Evolutionary conservation across 2,797 vertebrate genomes (phyloP), one percentile per base, ranked within the genome.

Genomic region (Notolepis coatsorum): DNA sequence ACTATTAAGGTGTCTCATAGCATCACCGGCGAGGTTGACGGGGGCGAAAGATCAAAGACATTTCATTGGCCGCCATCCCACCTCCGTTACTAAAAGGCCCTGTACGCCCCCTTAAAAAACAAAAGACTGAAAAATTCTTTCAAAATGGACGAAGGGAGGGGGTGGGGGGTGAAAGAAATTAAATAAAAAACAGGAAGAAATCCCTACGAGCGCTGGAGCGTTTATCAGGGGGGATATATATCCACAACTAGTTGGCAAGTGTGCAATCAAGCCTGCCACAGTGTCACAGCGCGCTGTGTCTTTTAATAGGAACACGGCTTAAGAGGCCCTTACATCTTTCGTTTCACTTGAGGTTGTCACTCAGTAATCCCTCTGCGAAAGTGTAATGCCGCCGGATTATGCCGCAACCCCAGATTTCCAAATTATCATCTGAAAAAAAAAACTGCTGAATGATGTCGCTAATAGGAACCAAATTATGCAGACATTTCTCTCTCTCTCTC

Each of bases 341-440:
- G 87, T 93, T 95, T 94, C 92, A 92, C 90, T 88, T 89, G 82
- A 81, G 87, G 90, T 93, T 94, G 92, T 94, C 93, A 91, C 91
- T 92, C 91, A 88, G 92, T 94, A 94, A 95, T 95, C 92, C 89
- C 77, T 91, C 92, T 62, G 84, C 73, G 84, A 73, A 89, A 87
- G 86, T 82, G 88, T 86, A 89, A 90, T 89, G 89, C 86, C 13
- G 73, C 83, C 77, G 89, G 89, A 92, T 92, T 92, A 92, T 80
- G 71, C 73, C 66, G 69, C 86, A 84, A 90, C 81, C 84, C 87
- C 86, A 89, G 82, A 90, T 89, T 89, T 85, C 72, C 77, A 90
- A 90, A 92, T 90, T 89, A 91, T 91, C 85, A 84, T 86, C 73
- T 80, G 74, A 85, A 87, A 87, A 81, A 55, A 18, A 13, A 86